phyloP scores from a whole-genome alignment of 2,797 vertebrate genomes.

The Distichodus sexfasciatus region DNA sequence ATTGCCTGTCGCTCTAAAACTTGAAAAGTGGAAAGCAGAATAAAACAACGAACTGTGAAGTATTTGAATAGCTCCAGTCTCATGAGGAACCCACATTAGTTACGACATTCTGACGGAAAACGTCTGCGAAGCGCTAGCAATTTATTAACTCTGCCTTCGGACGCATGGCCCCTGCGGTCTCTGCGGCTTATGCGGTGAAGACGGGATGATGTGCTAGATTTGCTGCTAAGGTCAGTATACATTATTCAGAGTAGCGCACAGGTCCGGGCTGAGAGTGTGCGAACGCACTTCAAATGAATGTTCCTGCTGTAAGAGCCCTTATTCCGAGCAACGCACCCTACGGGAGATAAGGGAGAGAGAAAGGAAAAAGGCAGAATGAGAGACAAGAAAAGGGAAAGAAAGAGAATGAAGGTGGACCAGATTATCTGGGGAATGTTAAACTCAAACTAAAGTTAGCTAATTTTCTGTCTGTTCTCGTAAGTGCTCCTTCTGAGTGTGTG shows the following conservation, averaged over 20 bases:
- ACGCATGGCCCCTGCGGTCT: too few species aligned
- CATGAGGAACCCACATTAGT: too few species aligned
- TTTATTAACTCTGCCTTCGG: too few species aligned
- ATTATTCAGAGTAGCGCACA: constrained; percentile 43
- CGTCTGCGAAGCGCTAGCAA: too few species aligned
- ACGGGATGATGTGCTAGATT: constrained; percentile 32
- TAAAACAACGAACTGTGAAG: too few species aligned
- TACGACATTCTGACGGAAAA: too few species aligned
- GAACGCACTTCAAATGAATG: constrained; percentile 52
- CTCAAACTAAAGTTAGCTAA: constrained; percentile 32
- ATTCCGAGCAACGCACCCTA: constrained; percentile 33
- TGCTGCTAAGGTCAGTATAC: constrained; percentile 28
- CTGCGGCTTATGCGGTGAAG: constrained; percentile 4
- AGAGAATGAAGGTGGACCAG: not conserved
- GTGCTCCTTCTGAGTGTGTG: constrained; percentile 11
- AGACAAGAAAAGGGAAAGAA: not conserved
- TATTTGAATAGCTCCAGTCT: too few species aligned
- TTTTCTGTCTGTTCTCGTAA: constrained; percentile 36
- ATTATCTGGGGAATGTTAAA: constrained; percentile 23
- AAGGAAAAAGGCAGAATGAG: not conserved
- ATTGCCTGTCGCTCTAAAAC: too few species aligned
- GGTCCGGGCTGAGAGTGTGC: constrained; percentile 37
- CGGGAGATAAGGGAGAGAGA: not conserved
- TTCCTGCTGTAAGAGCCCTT: constrained; percentile 37
- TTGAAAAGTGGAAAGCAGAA: too few species aligned